phyloP scores from a whole-genome alignment of 1,140 invertebrate species.

The Ruditapes philippinarum region DNA sequence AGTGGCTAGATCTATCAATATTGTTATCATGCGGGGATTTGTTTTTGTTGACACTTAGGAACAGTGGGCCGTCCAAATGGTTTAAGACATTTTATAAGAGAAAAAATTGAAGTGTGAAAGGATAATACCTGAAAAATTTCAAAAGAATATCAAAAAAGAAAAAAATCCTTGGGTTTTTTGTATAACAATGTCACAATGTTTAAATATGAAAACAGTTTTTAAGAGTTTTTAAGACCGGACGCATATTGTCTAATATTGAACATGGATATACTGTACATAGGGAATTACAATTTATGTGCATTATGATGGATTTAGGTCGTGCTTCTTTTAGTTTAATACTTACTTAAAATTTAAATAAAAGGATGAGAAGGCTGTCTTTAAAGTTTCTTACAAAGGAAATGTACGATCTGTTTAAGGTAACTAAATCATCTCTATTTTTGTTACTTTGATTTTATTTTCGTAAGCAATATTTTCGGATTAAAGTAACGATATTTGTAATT shows the following conservation, averaged over 20 bases:
- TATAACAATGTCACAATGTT: too few species aligned
- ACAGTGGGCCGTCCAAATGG: background rate
- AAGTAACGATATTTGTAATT: too few species aligned
- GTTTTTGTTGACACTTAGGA: conserved; percentile 23
- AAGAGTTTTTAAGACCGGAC: too few species aligned
- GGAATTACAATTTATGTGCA: too few species aligned
- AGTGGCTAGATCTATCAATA: conserved; percentile 28
- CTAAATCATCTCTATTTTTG: too few species aligned
- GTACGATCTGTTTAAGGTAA: conserved; percentile 57
- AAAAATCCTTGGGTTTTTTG: background rate
- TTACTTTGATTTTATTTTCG: too few species aligned
- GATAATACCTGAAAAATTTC: background rate
- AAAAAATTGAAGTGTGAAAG: background rate
- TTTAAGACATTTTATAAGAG: background rate
- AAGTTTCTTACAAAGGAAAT: conserved; percentile 58
- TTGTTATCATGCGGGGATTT: conserved; percentile 52
- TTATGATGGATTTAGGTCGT: too few species aligned
- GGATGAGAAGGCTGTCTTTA: conserved; percentile 41
- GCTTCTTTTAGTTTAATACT: too few species aligned
- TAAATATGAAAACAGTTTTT: too few species aligned
- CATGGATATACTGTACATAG: too few species aligned
- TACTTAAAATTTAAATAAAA: background rate
- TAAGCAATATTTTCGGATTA: too few species aligned
- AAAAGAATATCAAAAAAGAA: background rate
- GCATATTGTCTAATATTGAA: too few species aligned